These are phyloP conservation scores for Anarhynchus alexandrinus DNA, from an alignment of 2,113 vertebrate genomes.

Conservation along the genomic window DNA sequence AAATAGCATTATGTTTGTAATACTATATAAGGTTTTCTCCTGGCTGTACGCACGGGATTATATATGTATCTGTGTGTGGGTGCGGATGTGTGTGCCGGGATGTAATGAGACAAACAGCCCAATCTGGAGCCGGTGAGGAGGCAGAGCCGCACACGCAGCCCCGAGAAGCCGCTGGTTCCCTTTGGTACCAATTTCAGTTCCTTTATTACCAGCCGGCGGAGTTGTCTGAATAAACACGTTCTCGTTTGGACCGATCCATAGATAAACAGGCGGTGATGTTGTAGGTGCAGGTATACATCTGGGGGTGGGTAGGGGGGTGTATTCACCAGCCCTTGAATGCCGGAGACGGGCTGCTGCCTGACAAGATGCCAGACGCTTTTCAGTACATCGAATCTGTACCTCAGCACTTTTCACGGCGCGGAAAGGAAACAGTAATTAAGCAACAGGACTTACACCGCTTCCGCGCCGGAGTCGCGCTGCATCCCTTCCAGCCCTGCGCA, in stretches of 20 bases:
- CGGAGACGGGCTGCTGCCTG: slow-evolving; percentile 13
- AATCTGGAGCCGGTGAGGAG: slow-evolving; percentile 18
- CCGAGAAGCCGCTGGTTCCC: background rate
- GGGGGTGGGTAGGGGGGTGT: background rate
- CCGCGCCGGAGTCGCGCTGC: background rate
- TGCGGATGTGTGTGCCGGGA: slow-evolving; percentile 13
- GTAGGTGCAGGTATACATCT: background rate
- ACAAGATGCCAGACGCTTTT: slow-evolving; percentile 49
- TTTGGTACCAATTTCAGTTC: background rate
- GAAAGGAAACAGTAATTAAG: slow-evolving; percentile 43
- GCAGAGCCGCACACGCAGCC: background rate
- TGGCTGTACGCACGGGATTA: slow-evolving; percentile 1
- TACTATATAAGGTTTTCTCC: slow-evolving; percentile 46
- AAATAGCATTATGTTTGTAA: slow-evolving; percentile 29
- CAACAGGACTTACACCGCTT: background rate
- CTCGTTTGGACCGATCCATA: background rate
- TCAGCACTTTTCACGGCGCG: background rate
- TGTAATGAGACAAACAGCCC: slow-evolving; percentile 38
- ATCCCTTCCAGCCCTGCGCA: background rate
- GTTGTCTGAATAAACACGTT: background rate
- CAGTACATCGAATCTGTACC: slow-evolving; percentile 6
- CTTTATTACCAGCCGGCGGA: background rate
- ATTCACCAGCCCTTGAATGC: slow-evolving; percentile 32
- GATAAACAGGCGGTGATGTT: background rate
- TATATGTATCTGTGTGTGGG: slow-evolving; percentile 30